A percentile compares a stretch with the other conserved stretches of the same genome.
Evolutionary conservation across 2,113 vertebrate species (phyloP).

Genomic region (Dryoscopus gambensis): DNA sequence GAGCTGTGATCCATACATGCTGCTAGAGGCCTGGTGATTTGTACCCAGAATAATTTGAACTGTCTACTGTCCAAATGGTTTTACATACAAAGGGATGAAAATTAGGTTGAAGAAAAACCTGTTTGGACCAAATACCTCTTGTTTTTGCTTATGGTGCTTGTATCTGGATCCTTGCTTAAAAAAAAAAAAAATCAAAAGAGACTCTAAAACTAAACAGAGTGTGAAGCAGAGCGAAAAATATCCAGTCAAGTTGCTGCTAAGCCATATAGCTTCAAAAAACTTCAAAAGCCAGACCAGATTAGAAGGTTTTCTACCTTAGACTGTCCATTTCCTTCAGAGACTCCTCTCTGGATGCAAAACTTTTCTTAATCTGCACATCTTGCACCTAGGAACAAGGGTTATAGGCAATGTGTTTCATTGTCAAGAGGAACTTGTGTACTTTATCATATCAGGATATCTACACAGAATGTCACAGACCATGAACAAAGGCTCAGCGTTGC

Average conservation of each 20-base stretch:
- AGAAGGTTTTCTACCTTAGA: constrained; percentile 70
- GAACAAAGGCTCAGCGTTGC: background rate
- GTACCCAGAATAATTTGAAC: background rate
- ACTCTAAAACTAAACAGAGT: background rate
- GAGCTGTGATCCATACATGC: rapidly evolving
- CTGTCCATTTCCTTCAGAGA: constrained; percentile 71
- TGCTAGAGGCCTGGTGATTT: background rate
- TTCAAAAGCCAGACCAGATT: background rate
- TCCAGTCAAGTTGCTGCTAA: background rate
- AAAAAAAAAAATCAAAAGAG: background rate
- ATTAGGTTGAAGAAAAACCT: background rate
- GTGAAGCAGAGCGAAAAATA: background rate
- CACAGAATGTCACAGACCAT: background rate
- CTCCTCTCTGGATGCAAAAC: constrained; percentile 72
- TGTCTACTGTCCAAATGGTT: background rate
- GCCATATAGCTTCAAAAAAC: background rate
- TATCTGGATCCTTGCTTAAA: background rate
- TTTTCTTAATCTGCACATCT: constrained; percentile 77
- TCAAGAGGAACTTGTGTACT: background rate
- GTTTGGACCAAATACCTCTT: background rate
- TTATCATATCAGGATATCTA: background rate
- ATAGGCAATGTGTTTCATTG: background rate
- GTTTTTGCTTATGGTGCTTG: background rate
- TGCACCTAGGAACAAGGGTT: constrained; percentile 68
- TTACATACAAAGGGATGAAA: background rate